A percentile compares a stretch with the other conserved stretches of the same genome.
Conservation (phyloP, 2,888 invertebrate genomes). For the Galeruca laticollis region DNA sequence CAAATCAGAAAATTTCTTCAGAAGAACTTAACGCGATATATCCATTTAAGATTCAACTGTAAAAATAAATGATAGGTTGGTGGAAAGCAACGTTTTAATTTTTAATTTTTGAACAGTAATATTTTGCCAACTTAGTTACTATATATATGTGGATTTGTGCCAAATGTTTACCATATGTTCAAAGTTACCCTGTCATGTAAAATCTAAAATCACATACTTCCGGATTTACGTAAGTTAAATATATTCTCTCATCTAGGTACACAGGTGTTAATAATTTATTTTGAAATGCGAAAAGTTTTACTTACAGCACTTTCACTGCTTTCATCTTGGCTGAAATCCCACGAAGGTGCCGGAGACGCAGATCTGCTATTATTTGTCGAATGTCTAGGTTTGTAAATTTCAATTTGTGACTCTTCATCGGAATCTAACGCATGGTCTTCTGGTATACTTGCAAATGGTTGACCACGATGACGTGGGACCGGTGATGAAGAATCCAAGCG, state of each 20-base stretch:
- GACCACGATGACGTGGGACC: conserved; percentile 64
- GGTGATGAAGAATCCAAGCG: conserved; percentile 58
- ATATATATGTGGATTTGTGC: background rate
- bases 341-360: conserved; percentile 63
- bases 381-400: conserved; percentile 38
- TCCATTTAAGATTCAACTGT: too few species aligned
- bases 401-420: conserved; percentile 30
- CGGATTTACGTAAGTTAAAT: background rate
- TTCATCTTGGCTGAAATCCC: conserved; percentile 65
- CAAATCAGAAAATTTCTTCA: too few species aligned
- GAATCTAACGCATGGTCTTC: conserved; percentile 67
- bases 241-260: background rate
- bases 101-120: background rate
- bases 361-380: conserved; percentile 56
- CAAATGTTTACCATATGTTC: background rate
- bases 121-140: background rate
- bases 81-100: background rate
- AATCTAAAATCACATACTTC: background rate
- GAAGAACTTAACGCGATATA: too few species aligned
- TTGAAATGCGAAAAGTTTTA: background rate
- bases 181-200: too few species aligned
- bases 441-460: conserved; percentile 66
- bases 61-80: too few species aligned
- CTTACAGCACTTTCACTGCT: conserved; percentile 56
- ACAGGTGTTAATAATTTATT: background rate